Evolutionary conservation across 2,888 invertebrate genomes (phyloP).

Genomic region (Anthoptus insignis): DNA sequence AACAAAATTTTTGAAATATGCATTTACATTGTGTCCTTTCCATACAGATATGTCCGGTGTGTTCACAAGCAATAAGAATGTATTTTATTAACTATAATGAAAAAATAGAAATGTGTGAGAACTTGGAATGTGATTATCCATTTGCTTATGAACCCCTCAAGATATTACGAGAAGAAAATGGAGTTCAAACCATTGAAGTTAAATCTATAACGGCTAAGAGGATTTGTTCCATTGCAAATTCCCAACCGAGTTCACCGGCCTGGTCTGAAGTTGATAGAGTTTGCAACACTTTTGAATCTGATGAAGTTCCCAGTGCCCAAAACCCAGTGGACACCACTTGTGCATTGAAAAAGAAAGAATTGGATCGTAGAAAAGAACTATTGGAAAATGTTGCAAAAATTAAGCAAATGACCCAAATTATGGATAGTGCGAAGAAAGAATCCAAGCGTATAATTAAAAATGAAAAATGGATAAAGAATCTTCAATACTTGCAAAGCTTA

Average conservation of each 20-base stretch:
- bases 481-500: conserved; percentile 58
- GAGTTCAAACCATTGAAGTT: conserved; percentile 50
- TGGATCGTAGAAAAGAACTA: conserved; percentile 45
- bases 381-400: conserved; percentile 58
- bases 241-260: background rate
- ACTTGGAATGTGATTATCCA: conserved; percentile 67
- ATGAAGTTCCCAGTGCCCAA: conserved; percentile 51
- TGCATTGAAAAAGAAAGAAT: conserved; percentile 24
- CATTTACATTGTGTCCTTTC: no score
- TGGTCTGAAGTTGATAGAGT: conserved; percentile 62
- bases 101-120: conserved; percentile 71
- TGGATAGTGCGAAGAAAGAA: conserved; percentile 47
- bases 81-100: conserved; percentile 67
- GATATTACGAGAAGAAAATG: conserved; percentile 57
- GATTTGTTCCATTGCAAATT: conserved; percentile 52
- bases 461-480: conserved; percentile 64
- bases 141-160: conserved; percentile 66
- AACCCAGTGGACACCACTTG: no score
- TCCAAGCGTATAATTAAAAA: conserved; percentile 56
- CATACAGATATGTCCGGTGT: conserved; percentile 70
- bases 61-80: conserved; percentile 57
- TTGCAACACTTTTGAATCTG: conserved; percentile 53
- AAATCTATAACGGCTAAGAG: conserved; percentile 44
- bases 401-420: conserved; percentile 55
- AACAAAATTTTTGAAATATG: no score